phyloP scores from a whole-genome alignment of 2,888 invertebrate species.

The Agrochola macilenta region DNA sequence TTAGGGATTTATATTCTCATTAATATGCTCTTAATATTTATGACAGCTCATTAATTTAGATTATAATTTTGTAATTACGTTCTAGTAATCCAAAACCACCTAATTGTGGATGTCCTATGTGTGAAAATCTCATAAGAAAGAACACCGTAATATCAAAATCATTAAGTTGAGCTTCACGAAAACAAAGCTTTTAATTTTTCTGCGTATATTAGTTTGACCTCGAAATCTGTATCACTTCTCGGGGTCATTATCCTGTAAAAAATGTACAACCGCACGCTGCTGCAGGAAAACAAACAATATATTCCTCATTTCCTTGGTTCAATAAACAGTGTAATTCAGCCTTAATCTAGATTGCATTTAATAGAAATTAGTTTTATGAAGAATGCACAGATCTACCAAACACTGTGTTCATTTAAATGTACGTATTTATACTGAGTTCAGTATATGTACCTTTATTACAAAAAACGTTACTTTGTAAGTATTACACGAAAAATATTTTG shows the following conservation, averaged over 20 bases:
- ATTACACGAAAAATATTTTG: conserved; percentile 53
- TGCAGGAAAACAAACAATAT: conserved; percentile 15
- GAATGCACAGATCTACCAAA: conserved; percentile 81
- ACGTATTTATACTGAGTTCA: conserved; percentile 63
- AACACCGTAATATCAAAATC: conserved; percentile 40
- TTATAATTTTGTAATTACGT: conserved; percentile 53
- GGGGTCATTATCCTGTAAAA: conserved; percentile 29
- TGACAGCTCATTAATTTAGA: conserved; percentile 49
- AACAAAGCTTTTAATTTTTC: neutral
- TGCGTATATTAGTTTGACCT: neutral
- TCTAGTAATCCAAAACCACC: conserved; percentile 56
- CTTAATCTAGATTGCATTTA: conserved; percentile 79
- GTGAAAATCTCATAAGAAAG: conserved; percentile 42
- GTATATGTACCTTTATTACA: conserved; percentile 61
- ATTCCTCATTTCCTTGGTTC: conserved; percentile 36
- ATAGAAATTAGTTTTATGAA: conserved; percentile 70
- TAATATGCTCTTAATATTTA: conserved; percentile 17
- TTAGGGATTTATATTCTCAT: conserved; percentile 32
- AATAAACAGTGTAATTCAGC: conserved; percentile 56
- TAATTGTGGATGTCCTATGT: conserved; percentile 59
- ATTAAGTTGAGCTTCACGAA: conserved; percentile 19
- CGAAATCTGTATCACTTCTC: neutral
- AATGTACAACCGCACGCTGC: conserved; percentile 3
- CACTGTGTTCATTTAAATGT: conserved; percentile 82
- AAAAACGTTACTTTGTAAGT: conserved; percentile 60